These are phyloP conservation scores for Trissonchulus sp. DNA, from an alignment of 2,888 invertebrate species.

Conservation along the genomic window DNA sequence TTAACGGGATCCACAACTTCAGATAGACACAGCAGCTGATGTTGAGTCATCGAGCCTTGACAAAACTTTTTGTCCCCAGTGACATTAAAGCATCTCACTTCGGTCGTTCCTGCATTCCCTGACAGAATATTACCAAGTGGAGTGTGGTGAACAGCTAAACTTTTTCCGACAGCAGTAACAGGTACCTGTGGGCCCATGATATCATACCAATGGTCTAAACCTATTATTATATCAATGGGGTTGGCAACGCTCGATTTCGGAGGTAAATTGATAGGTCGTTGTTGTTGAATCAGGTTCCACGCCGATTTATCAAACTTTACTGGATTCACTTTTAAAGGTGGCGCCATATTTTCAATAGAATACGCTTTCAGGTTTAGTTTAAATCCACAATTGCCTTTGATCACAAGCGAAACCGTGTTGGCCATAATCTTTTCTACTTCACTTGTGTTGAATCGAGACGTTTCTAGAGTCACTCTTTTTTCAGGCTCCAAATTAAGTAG, in stretches of 20 bases:
- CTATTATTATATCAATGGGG: neutral
- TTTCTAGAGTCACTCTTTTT: neutral
- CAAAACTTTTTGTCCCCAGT: too few relatives aligned
- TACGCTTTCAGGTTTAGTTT: neutral
- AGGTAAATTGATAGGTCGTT: neutral
- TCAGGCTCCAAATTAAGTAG: neutral
- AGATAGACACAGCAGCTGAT: too few relatives aligned
- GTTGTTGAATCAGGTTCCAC: neutral
- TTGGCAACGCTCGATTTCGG: neutral
- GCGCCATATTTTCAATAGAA: neutral
- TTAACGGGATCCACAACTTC: too few relatives aligned
- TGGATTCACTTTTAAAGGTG: neutral
- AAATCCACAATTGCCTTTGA: neutral
- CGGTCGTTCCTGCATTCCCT: slow-evolving; percentile 1
- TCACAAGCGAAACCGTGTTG: neutral
- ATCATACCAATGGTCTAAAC: neutral
- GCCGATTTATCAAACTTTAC: neutral
- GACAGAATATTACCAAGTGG: neutral
- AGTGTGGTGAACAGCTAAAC: neutral
- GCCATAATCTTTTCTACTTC: neutral
- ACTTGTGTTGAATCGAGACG: neutral
- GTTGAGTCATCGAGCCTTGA: too few relatives aligned
- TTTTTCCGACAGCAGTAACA: neutral
- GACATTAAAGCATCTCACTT: too few relatives aligned
- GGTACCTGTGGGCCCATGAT: neutral